Conservation (phyloP, 2,113 vertebrate species). For the Gavia stellata region DNA sequence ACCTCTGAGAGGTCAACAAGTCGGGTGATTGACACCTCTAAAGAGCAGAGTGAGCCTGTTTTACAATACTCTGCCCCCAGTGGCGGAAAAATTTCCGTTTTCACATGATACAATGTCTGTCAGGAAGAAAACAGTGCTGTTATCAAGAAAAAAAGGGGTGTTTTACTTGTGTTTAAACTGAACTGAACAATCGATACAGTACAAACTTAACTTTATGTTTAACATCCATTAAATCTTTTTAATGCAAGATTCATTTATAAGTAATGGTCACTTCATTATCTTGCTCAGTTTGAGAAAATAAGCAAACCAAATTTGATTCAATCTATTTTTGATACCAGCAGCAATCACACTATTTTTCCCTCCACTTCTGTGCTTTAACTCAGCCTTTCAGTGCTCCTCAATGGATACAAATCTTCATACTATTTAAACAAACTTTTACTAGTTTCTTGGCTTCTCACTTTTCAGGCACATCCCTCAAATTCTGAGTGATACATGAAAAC, state of each 20-base stretch:
- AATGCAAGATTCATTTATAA: not conserved
- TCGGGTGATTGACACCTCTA: conserved; percentile 88
- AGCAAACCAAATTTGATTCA: not conserved
- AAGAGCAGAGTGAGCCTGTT: conserved; percentile 86
- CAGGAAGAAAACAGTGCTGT: not conserved
- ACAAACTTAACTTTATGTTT: not conserved
- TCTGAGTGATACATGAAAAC: not conserved
- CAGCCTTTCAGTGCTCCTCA: not conserved
- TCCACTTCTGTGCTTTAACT: not conserved
- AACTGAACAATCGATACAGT: not conserved
- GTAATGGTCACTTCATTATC: not conserved
- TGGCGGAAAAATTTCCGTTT: conserved; percentile 82
- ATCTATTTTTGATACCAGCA: not conserved
- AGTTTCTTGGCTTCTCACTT: not conserved
- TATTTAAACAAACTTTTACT: not conserved
- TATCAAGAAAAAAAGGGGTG: not conserved
- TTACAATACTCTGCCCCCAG: conserved; percentile 82
- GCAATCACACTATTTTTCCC: not conserved
- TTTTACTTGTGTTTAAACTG: not conserved
- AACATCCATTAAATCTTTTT: not conserved
- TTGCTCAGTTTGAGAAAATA: not conserved
- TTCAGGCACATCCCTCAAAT: not conserved
- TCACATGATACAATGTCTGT: conserved; percentile 89
- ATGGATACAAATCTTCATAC: not conserved
- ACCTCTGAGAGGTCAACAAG: conserved; percentile 82